Evolutionary conservation across 2,797 vertebrate genomes (phyloP).

Genomic region (Sebastes steindachneri): DNA sequence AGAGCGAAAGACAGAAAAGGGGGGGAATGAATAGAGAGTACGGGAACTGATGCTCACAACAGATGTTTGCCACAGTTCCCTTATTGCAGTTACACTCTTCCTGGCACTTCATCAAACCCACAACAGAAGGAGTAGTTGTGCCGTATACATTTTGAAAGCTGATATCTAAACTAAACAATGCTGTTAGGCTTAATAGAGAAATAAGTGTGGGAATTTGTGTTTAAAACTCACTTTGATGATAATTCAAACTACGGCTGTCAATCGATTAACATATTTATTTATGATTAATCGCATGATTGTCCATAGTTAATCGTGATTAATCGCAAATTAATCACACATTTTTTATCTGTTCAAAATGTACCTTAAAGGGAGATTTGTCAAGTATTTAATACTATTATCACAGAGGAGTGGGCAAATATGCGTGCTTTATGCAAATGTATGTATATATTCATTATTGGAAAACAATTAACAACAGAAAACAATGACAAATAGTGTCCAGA

Average conservation of each 20-base stretch:
- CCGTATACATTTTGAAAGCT: conserved; percentile 49
- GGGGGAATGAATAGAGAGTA: conserved; percentile 39
- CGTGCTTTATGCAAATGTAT: too few relatives aligned
- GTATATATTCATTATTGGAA: too few relatives aligned
- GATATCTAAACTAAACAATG: conserved; percentile 54
- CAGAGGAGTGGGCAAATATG: too few relatives aligned
- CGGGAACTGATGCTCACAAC: conserved; percentile 74
- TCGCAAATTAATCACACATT: too few relatives aligned
- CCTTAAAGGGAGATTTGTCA: not conserved
- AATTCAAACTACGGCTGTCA: not conserved
- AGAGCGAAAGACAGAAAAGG: conserved; percentile 22
- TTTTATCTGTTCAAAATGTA: too few relatives aligned
- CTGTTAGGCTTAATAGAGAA: conserved; percentile 20
- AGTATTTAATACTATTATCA: not conserved
- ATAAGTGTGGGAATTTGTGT: not conserved
- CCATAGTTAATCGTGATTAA: too few relatives aligned
- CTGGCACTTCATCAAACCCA: conserved; percentile 71
- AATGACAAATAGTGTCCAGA: too few relatives aligned
- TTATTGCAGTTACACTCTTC: conserved; percentile 72
- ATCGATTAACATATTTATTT: not conserved
- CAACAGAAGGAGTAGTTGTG: conserved; percentile 64
- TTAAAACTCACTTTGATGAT: not conserved
- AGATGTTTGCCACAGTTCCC: conserved; percentile 80
- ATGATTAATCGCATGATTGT: rapidly evolving
- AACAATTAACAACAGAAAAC: too few relatives aligned